These are phyloP conservation scores for Leucoma salicis DNA, from an alignment of 2,888 invertebrate species.

Conservation along the genomic window DNA sequence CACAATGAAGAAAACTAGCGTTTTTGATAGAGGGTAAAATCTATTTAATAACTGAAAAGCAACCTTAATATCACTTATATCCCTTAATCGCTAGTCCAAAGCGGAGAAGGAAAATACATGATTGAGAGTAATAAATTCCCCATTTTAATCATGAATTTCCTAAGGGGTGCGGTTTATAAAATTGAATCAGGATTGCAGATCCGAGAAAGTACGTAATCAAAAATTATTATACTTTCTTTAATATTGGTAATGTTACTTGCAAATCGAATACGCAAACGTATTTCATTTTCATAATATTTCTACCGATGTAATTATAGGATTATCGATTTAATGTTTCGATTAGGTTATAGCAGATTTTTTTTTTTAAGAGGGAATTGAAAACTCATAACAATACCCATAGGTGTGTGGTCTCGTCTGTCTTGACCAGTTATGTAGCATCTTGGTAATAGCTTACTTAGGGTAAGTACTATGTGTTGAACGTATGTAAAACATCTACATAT, in stretches of 20 bases:
- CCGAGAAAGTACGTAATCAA: conserved; percentile 71
- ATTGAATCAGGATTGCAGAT: conserved; percentile 74
- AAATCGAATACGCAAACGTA: conserved; percentile 47
- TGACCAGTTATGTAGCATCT: too few relatives aligned
- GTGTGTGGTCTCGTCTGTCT: too few relatives aligned
- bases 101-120: conserved; percentile 22
- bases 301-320: too few relatives aligned
- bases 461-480: too few relatives aligned
- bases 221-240: conserved; percentile 74
- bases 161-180: conserved; percentile 59
- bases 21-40: conserved; percentile 10
- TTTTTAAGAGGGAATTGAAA: too few relatives aligned
- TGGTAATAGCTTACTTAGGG: too few relatives aligned
- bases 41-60: conserved; percentile 29
- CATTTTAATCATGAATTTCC: conserved; percentile 58
- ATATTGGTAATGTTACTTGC: conserved; percentile 57
- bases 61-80: conserved; percentile 24
- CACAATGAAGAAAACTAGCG: conserved; percentile 17
- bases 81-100: conserved; percentile 34
- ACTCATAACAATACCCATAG: too few relatives aligned
- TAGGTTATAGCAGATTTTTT: too few relatives aligned
- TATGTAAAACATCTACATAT: too few relatives aligned
- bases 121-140: conserved; percentile 54
- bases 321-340: too few relatives aligned
- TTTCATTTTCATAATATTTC: neutral